Evolutionary conservation across 2,113 vertebrate species (phyloP).

Genomic region (Pteropus alecto): DNA sequence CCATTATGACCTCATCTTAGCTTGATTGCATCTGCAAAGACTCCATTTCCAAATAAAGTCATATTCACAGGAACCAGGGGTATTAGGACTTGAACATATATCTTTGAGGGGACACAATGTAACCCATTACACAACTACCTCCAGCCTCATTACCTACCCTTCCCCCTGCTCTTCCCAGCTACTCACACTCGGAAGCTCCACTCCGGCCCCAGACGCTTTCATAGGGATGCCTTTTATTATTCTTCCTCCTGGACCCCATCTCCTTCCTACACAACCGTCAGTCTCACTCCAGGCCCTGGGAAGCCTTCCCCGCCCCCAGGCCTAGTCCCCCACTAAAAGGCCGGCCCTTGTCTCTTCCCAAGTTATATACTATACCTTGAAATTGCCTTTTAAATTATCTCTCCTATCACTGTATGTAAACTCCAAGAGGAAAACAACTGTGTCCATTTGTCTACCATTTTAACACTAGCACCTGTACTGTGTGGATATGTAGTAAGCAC

Average conservation of each 20-base stretch:
- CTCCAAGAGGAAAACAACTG: neutral
- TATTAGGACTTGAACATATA: neutral
- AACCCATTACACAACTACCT: neutral
- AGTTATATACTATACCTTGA: neutral
- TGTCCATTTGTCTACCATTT: neutral
- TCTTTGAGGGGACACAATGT: neutral
- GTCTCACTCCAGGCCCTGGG: neutral
- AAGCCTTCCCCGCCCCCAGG: neutral
- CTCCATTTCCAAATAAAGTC: neutral
- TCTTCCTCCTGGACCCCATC: neutral
- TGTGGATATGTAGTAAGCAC: neutral
- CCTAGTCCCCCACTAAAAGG: neutral
- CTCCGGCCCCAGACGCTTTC: neutral
- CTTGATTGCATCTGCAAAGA: neutral
- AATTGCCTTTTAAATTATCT: neutral
- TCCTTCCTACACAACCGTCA: neutral
- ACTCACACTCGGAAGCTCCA: neutral
- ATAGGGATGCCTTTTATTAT: neutral
- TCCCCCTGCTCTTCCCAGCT: neutral
- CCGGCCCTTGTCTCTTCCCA: neutral
- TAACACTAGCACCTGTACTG: neutral
- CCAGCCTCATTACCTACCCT: neutral
- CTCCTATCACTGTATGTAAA: neutral
- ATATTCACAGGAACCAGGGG: neutral
- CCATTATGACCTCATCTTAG: neutral